Conservation (phyloP, 1,140 invertebrate genomes). For the Xylocopa sonorina region DNA sequence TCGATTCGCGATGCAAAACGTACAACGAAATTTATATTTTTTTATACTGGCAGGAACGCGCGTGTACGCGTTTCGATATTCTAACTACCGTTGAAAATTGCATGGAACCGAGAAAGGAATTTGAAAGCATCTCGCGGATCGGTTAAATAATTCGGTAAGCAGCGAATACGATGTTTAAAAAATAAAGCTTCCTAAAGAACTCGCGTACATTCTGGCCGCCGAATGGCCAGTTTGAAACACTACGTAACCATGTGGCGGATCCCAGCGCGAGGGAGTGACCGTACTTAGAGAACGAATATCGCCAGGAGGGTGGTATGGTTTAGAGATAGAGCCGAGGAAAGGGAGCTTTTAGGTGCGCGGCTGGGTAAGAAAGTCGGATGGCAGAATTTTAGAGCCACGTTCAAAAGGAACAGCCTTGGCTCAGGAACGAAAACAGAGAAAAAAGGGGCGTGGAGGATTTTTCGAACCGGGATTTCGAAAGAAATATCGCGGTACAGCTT, state of each 20-base stretch:
- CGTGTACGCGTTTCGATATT: too few relatives aligned
- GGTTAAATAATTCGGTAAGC: not conserved
- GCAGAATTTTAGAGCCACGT: not conserved
- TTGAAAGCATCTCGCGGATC: too few relatives aligned
- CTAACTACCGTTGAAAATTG: too few relatives aligned
- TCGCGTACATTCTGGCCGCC: not conserved
- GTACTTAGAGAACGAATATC: constrained; percentile 6
- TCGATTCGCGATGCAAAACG: too few relatives aligned
- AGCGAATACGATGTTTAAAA: not conserved
- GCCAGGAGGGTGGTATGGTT: too few relatives aligned
- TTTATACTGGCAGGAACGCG: too few relatives aligned
- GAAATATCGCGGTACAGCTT: not conserved
- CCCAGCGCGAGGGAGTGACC: not conserved
- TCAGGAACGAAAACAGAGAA: not conserved
- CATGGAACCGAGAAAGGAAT: too few relatives aligned
- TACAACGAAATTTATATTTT: too few relatives aligned
- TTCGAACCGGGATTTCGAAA: not conserved
- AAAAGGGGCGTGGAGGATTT: not conserved
- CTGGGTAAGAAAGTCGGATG: not conserved
- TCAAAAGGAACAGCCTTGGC: not conserved
- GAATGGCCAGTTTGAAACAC: not conserved
- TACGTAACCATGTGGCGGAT: not conserved
- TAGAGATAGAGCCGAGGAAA: not conserved
- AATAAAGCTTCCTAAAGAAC: not conserved
- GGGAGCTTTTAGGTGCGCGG: not conserved